Percentiles rank a stretch among this genome's conserved stretches.
Conservation (phyloP, 2,888 invertebrate species). For the Cryptocheilus praepositus region DNA sequence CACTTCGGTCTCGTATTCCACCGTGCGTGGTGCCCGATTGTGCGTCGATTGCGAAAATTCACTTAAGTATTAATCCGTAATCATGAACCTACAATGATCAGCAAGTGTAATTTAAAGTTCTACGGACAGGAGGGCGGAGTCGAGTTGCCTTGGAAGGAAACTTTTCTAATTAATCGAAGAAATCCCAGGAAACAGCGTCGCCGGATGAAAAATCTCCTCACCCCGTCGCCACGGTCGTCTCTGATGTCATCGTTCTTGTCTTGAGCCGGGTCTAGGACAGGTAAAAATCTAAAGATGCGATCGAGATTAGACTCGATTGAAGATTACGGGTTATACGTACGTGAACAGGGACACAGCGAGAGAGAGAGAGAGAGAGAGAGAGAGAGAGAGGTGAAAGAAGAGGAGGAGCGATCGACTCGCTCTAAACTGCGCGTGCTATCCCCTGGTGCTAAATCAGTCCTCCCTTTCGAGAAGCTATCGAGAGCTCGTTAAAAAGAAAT, state of each 20-base stretch:
- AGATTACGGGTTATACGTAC: slow-evolving; percentile 27
- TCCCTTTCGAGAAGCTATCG: slow-evolving; percentile 53
- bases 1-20: too few species aligned
- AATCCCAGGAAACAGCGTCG: slow-evolving; percentile 21
- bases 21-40: too few species aligned
- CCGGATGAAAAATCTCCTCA: slow-evolving; percentile 49
- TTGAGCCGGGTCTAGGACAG: background rate
- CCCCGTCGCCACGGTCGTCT: background rate
- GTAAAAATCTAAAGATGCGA: slow-evolving; percentile 41
- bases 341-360: background rate
- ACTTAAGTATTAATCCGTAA: too few species aligned
- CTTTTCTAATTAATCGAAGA: slow-evolving; percentile 55
- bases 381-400: background rate
- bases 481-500: slow-evolving; percentile 63
- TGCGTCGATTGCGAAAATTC: too few species aligned
- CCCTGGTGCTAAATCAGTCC: slow-evolving; percentile 50
- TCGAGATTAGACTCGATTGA: slow-evolving; percentile 37
- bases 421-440: slow-evolving; percentile 35
- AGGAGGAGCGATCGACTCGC: slow-evolving; percentile 10
- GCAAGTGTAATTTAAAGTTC: slow-evolving; percentile 45
- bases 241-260: slow-evolving; percentile 3
- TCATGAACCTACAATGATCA: background rate
- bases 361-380: background rate
- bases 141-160: slow-evolving; percentile 33
- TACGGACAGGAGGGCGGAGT: slow-evolving; percentile 19